Conservation (phyloP, 2,888 invertebrate species). For the Tetragonisca angustula region DNA sequence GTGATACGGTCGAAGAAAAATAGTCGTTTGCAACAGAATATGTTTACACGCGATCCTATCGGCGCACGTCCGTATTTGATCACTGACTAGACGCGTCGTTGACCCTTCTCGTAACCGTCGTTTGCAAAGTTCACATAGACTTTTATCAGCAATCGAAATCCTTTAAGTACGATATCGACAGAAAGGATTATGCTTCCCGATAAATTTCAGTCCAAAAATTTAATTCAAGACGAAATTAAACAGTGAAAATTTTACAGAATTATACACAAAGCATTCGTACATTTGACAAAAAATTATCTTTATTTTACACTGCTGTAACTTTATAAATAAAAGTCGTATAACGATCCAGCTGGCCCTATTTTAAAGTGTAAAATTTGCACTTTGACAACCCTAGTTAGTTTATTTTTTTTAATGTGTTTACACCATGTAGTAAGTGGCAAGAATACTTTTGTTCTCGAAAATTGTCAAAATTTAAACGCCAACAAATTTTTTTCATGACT, state of each 20-base stretch:
- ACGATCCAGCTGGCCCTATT: too few species aligned
- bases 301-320: too few species aligned
- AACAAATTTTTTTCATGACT: too few species aligned
- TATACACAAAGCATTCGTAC: too few species aligned
- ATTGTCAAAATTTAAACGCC: too few species aligned
- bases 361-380: too few species aligned
- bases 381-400: too few species aligned
- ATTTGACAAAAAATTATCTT: too few species aligned
- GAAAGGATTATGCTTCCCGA: background rate
- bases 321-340: too few species aligned
- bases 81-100: constrained; percentile 28
- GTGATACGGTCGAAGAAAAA: background rate
- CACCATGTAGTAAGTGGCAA: too few species aligned
- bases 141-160: constrained; percentile 66
- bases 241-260: background rate
- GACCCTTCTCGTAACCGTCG: background rate
- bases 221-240: background rate
- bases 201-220: background rate
- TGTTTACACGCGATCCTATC: background rate
- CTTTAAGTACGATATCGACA: constrained; percentile 53
- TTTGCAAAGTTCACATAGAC: constrained; percentile 45
- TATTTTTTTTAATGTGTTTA: too few species aligned
- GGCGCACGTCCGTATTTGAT: constrained; percentile 14
- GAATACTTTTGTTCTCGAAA: too few species aligned
- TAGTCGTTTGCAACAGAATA: constrained; percentile 13